Percentiles rank a stretch among this genome's conserved stretches.
Evolutionary conservation across 2,797 vertebrate genomes (phyloP).

Genomic region (Chiroxiphia lanceolata): DNA sequence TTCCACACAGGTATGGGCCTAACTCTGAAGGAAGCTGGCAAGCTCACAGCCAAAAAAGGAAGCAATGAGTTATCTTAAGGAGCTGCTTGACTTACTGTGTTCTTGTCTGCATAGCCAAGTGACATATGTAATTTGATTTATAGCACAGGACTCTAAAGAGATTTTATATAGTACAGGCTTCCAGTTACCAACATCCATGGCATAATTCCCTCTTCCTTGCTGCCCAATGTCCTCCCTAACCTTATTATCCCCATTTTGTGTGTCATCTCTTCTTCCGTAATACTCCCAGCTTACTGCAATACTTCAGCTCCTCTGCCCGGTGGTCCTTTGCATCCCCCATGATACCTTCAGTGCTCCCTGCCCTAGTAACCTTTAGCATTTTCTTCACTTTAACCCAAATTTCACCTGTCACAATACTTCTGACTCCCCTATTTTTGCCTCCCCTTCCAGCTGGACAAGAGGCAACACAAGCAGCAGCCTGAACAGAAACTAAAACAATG

Average conservation of each 20-base stretch:
- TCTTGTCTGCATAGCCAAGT: not conserved
- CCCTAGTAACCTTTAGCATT: not conserved
- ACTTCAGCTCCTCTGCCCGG: not conserved
- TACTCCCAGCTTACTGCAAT: not conserved
- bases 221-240: not conserved
- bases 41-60: not conserved
- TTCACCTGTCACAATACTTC: not conserved
- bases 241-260: not conserved
- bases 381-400: not conserved
- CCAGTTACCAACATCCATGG: not conserved
- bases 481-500: not conserved
- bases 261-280: not conserved
- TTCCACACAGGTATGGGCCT: not conserved
- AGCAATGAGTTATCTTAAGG: not conserved
- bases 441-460: not conserved
- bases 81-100: not conserved
- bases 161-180: not conserved
- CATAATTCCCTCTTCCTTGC: accelerated
- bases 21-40: not conserved
- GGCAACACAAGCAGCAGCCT: not conserved
- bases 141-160: not conserved
- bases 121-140: not conserved
- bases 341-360: not conserved
- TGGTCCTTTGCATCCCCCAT: not conserved
- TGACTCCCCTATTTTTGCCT: not conserved